Base-by-base conservation (phyloP, 2,888 invertebrate genomes). In the Diadromus collaris region DNA sequence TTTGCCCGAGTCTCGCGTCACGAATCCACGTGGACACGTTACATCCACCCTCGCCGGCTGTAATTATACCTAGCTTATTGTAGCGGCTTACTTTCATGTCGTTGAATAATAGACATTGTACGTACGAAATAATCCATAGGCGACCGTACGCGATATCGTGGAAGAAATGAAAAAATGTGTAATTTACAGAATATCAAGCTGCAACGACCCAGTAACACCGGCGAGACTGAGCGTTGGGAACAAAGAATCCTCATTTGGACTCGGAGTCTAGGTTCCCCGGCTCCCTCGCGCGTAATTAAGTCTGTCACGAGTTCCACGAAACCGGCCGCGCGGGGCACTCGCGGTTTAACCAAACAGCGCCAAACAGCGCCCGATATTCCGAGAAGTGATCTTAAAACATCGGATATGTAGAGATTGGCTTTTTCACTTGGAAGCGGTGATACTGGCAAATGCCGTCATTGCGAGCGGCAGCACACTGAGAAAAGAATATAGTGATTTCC, bases 1-100 rank as follows among this genome's bases (percentile, higher is more conserved):
- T 51, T 65, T 61, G 70, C 70, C 27, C 21, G 38, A 27, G 67
- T 32, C 67, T 58, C 48, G 46, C 76, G 67, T 68, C 79, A 79
- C 76, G 76, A 79, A 76, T 68, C 34, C 54, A 68, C 48, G 51
- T 69, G 69, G 58, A 69, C 68, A 69, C 64, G 51, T 68, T 72
- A 44, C 56, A 48, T 51, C 58, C 68, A 58, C 44, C 51, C 41
- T n/a, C 63, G 67, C 46, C 19, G 21, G 41, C 56, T 63, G 61
- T 72, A 63, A 79, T 75, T 75, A 76, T 64, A 24, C 41, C 71
- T 71, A 24, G 48, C 58, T 68, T 63, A 64, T 51, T 44, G 67
- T 73, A 70, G 51, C 38, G 51, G 48, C 65, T 65, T 41, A 54
- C 65, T 58, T 75, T 54, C 70, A 51, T 63, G 60, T 44, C 29